These are phyloP conservation scores for Sminthurinus signatus DNA, from an alignment of 1,140 invertebrate genomes.

Conservation along the genomic window DNA sequence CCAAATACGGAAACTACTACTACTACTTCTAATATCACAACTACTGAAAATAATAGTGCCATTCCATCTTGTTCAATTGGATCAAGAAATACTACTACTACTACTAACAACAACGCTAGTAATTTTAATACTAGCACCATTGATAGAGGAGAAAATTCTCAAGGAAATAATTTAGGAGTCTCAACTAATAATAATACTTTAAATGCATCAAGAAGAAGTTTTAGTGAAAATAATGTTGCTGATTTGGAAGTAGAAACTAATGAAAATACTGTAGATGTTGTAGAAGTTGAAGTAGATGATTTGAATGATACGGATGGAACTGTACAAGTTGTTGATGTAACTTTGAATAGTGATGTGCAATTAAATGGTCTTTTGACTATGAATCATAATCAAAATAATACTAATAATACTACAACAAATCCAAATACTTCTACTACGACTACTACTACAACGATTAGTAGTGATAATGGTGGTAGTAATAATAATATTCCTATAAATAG, in stretches of 20 bases:
- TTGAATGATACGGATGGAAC: not conserved
- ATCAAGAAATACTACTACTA: not conserved
- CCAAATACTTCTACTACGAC: not conserved
- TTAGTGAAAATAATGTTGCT: conserved; percentile 3
- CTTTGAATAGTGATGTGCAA: not conserved
- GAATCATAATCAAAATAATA: not conserved
- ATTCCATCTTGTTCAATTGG: not conserved
- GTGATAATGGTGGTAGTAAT: not conserved
- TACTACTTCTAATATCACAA: not conserved
- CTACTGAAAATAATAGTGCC: not conserved
- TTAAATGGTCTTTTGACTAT: not conserved
- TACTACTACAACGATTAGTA: not conserved
- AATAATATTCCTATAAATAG: not conserved
- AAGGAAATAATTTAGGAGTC: not conserved
- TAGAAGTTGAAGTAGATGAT: conserved; percentile 15
- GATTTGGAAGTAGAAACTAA: not conserved
- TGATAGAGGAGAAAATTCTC: not conserved
- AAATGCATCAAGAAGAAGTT: not conserved
- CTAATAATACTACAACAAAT: not conserved
- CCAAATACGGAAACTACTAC: not conserved
- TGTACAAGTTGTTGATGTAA: conserved; percentile 7
- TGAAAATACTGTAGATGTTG: not conserved
- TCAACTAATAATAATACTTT: not conserved
- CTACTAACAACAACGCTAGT: not conserved
- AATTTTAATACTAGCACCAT: not conserved